Evolutionary conservation across 2,113 vertebrate genomes (phyloP).

Genomic region (Melanerpes aurifrons): DNA sequence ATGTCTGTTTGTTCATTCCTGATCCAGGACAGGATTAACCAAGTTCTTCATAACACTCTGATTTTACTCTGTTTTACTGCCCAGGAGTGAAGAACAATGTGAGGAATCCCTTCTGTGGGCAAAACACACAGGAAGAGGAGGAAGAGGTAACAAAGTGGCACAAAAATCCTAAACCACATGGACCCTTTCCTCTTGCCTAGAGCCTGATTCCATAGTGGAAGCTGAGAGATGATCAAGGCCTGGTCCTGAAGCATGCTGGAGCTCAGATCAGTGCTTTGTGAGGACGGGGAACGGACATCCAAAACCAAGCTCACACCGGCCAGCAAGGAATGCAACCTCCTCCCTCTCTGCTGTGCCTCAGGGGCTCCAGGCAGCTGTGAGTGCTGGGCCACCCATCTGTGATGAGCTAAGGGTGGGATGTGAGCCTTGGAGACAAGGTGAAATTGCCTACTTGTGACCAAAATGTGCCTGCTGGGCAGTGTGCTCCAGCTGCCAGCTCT

Average conservation of each 20-base stretch:
- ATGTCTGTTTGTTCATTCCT: not conserved
- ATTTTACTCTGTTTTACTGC: not conserved
- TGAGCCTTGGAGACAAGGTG: constrained; percentile 6
- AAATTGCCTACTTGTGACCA: constrained; percentile 48
- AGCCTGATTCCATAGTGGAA: not conserved
- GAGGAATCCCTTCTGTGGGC: not conserved
- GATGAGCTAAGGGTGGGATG: constrained; percentile 49
- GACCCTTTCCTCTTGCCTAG: not conserved
- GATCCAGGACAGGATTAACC: not conserved
- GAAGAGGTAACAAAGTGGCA: not conserved
- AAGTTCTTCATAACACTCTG: not conserved
- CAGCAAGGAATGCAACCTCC: not conserved
- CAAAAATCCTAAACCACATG: not conserved
- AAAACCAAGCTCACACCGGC: not conserved
- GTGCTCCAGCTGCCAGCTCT: constrained; percentile 14
- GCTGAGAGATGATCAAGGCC: not conserved
- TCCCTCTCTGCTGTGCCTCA: not conserved
- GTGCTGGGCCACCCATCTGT: not conserved
- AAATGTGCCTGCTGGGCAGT: not conserved
- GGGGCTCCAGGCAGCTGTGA: constrained; percentile 40
- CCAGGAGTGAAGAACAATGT: not conserved
- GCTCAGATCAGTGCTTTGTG: not conserved
- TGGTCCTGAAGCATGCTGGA: not conserved
- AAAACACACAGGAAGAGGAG: not conserved
- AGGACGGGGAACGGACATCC: not conserved